Conservation (phyloP, 2,113 vertebrate species). For the Micronycteris hirsuta region DNA sequence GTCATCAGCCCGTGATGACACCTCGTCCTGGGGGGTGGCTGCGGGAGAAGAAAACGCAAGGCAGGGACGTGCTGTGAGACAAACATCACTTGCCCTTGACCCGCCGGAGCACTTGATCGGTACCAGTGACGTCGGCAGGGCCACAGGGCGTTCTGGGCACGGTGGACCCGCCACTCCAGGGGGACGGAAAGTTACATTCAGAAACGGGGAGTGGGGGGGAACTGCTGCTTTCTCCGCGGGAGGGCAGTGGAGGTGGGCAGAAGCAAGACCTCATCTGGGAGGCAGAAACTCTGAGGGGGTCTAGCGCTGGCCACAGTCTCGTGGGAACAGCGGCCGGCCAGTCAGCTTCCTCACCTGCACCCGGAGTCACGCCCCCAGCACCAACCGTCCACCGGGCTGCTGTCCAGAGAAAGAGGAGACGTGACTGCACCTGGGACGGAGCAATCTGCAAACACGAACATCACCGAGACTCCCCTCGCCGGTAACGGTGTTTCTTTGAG, state of each 20-base stretch:
- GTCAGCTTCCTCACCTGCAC: neutral
- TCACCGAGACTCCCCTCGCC: neutral
- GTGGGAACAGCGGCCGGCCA: neutral
- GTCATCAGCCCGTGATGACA: neutral
- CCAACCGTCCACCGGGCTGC: neutral
- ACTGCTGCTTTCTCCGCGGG: neutral
- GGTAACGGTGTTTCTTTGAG: neutral
- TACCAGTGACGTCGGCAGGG: neutral
- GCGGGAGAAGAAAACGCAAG: neutral
- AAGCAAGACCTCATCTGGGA: neutral
- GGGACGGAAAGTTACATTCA: neutral
- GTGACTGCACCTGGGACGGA: neutral
- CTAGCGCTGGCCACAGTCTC: neutral
- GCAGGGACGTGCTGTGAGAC: neutral
- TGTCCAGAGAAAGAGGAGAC: neutral
- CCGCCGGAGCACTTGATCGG: neutral
- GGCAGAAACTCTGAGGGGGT: neutral
- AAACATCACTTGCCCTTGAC: neutral
- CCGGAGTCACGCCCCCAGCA: neutral
- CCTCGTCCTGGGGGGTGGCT: neutral
- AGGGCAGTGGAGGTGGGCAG: neutral
- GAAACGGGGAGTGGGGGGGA: neutral
- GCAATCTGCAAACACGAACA: neutral
- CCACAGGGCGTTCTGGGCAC: neutral
- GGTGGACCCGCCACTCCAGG: neutral